Conservation (phyloP, 2,888 invertebrate genomes). For the Saturnia japonica region DNA sequence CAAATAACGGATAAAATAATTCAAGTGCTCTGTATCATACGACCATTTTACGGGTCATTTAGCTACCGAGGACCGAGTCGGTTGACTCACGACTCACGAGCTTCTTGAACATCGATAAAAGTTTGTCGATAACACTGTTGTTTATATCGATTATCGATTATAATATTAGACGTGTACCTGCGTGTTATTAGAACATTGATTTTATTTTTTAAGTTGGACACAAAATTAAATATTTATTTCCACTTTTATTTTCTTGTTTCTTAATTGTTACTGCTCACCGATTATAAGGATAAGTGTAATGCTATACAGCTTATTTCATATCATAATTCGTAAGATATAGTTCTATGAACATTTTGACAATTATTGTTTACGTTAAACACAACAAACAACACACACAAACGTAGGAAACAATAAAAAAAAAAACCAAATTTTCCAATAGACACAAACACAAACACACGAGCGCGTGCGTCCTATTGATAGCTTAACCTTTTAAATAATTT, state of each 20-base stretch:
- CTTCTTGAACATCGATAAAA: conserved; percentile 18
- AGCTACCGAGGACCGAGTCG: conserved; percentile 36
- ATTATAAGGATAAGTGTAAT: neutral
- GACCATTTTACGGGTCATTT: conserved; percentile 58
- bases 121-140: neutral
- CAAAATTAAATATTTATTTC: neutral
- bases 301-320: too few species aligned
- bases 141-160: neutral
- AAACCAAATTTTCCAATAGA: too few species aligned
- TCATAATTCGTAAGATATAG: too few species aligned
- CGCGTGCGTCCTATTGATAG: too few species aligned
- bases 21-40: conserved; percentile 52
- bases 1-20: conserved; percentile 55
- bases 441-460: too few species aligned
- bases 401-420: too few species aligned
- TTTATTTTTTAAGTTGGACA: neutral
- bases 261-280: neutral
- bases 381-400: too few species aligned
- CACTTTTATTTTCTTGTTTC: neutral
- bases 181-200: neutral
- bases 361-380: too few species aligned
- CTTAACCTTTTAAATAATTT: too few species aligned
- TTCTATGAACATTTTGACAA: too few species aligned
- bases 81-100: neutral
- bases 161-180: neutral